Evolutionary conservation across 2,888 invertebrate genomes (phyloP).

Genomic region (Crocallis elinguaria): DNA sequence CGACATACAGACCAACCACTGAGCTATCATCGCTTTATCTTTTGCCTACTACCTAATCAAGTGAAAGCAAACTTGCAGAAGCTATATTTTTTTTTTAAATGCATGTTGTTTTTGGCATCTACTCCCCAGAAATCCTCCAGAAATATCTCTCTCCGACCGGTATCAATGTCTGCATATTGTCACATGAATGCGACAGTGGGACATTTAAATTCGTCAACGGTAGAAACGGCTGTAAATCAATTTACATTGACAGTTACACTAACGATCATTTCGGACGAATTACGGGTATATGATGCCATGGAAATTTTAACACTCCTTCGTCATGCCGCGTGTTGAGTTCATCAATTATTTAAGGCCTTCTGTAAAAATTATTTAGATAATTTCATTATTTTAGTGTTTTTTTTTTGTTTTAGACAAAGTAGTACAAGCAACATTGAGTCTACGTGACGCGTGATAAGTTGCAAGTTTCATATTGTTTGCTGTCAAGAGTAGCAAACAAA

Average conservation of each 20-base stretch:
- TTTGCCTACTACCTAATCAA: too few species aligned
- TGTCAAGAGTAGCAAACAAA: too few species aligned
- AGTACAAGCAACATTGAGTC: too few species aligned
- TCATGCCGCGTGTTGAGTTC: too few species aligned
- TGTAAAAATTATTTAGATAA: too few species aligned
- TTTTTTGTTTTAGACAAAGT: too few species aligned
- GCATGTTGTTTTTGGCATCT: conserved; percentile 13
- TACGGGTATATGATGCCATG: conserved; percentile 3
- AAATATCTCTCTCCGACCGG: conserved; percentile 11
- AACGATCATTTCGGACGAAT: conserved; percentile 12
- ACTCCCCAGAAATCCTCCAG: not conserved
- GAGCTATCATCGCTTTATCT: too few species aligned
- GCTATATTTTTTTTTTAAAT: conserved; percentile 1
- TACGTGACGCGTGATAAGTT: too few species aligned
- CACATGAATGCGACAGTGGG: conserved; percentile 19
- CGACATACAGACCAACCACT: too few species aligned
- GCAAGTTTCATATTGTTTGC: too few species aligned
- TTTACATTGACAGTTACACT: conserved; percentile 34
- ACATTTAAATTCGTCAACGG: conserved; percentile 27
- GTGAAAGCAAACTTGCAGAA: not conserved
- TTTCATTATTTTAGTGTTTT: too few species aligned
- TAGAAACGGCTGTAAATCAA: conserved; percentile 37
- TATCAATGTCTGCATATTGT: conserved; percentile 21
- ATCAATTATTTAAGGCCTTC: too few species aligned
- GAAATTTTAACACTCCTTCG: not conserved